These are phyloP conservation scores for Dasypolia templi DNA, from an alignment of 2,888 invertebrate species.

Conservation along the genomic window DNA sequence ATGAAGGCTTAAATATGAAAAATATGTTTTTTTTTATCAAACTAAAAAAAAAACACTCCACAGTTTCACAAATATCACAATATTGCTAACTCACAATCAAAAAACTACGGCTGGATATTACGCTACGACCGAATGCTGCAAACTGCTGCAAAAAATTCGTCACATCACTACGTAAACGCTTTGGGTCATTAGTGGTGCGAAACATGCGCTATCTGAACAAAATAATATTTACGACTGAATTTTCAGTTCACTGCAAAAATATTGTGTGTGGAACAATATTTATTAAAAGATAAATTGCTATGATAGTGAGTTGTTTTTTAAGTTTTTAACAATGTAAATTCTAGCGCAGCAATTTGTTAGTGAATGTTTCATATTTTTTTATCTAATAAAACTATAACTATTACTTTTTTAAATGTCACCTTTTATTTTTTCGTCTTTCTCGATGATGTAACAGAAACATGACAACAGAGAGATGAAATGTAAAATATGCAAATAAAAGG, in stretches of 20 bases:
- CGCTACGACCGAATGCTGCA: constrained; percentile 74
- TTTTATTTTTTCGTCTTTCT: background rate
- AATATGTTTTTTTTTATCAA: constrained; percentile 14
- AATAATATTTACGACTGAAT: constrained; percentile 47
- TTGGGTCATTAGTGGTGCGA: constrained; percentile 68
- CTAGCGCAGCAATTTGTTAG: background rate
- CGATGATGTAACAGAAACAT: constrained; percentile 26
- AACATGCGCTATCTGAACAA: constrained; percentile 48
- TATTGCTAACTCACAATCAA: constrained; percentile 57
- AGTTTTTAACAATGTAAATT: background rate
- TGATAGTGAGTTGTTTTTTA: background rate
- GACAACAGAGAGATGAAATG: constrained; percentile 34
- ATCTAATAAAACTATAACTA: too few relatives aligned
- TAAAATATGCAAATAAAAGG: constrained; percentile 45
- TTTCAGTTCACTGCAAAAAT: constrained; percentile 26
- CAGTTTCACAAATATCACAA: constrained; percentile 36
- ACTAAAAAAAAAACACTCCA: constrained; percentile 26
- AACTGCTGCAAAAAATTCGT: constrained; percentile 79
- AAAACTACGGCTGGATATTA: constrained; percentile 49
- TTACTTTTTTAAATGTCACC: background rate
- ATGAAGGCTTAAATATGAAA: background rate
- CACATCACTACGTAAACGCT: constrained; percentile 71
- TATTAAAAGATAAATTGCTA: constrained; percentile 22
- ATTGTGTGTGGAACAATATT: constrained; percentile 18
- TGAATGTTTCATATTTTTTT: background rate